Conservation (phyloP, 1,140 invertebrate genomes). For the Polypedilum pembai region DNA sequence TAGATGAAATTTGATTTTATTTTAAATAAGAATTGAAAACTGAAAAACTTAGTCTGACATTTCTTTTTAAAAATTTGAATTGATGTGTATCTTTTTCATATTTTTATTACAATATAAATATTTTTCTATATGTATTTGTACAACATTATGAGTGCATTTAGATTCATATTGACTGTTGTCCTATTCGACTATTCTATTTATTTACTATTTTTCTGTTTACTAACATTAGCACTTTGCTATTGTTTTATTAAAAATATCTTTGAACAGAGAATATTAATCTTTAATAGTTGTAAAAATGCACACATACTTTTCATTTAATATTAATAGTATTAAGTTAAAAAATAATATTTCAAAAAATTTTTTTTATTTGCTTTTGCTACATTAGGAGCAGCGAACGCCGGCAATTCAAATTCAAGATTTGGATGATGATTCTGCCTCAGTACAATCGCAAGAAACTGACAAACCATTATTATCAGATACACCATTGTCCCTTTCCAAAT, state of each 20-base stretch:
- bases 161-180: no score
- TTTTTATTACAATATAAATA: neutral
- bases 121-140: neutral
- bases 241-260: no score
- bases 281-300: no score
- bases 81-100: neutral
- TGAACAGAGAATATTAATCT: no score
- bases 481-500: conserved; percentile 38
- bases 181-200: no score
- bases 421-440: conserved; percentile 80
- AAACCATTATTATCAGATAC: conserved; percentile 39
- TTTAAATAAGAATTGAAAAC: no score
- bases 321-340: no score
- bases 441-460: conserved; percentile 68
- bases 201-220: no score
- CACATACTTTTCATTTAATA: neutral
- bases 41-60: conserved; percentile 11
- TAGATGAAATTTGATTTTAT: no score
- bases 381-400: conserved; percentile 75
- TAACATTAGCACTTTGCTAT: neutral
- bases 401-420: conserved; percentile 78
- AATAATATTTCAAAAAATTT: neutral
- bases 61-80: conserved; percentile 11
- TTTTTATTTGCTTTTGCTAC: neutral
- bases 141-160: neutral